Evolutionary conservation across 2,113 vertebrate genomes (phyloP).

Genomic region (Pachyramphus minor): DNA sequence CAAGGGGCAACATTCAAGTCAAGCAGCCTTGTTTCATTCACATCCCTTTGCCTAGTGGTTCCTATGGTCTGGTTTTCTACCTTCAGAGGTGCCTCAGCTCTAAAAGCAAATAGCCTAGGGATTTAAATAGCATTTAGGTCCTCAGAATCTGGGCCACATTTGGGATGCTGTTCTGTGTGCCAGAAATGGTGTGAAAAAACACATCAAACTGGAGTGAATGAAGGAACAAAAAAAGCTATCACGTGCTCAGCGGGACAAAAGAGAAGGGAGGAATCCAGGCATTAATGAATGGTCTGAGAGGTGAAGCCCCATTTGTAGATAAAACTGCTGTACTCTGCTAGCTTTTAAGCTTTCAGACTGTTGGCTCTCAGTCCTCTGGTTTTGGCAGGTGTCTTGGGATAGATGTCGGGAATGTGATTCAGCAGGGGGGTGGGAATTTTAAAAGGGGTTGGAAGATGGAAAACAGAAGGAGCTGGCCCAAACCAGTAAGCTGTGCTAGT

Average conservation of each 20-base stretch:
- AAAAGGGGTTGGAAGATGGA: neutral
- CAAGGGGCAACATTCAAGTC: neutral
- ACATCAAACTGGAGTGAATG: neutral
- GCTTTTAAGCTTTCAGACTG: neutral
- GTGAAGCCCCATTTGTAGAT: neutral
- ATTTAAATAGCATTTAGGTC: neutral
- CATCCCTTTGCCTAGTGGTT: neutral
- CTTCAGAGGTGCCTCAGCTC: neutral
- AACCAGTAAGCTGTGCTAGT: neutral
- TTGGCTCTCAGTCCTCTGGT: neutral
- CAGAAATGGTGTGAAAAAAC: neutral
- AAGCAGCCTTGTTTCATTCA: neutral
- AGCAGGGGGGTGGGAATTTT: neutral
- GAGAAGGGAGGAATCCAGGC: neutral
- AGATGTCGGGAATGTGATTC: neutral
- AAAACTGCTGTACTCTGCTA: neutral
- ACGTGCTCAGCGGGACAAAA: neutral
- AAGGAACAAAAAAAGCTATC: neutral
- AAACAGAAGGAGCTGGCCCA: constrained; percentile 1
- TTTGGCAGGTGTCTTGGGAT: constrained; percentile 8
- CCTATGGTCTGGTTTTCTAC: neutral
- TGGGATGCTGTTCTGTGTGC: neutral
- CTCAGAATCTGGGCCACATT: neutral
- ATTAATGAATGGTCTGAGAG: neutral
- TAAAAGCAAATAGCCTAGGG: neutral